These are phyloP conservation scores for Carettochelys insculpta DNA, from an alignment of 2,113 vertebrate species.

Conservation along the genomic window DNA sequence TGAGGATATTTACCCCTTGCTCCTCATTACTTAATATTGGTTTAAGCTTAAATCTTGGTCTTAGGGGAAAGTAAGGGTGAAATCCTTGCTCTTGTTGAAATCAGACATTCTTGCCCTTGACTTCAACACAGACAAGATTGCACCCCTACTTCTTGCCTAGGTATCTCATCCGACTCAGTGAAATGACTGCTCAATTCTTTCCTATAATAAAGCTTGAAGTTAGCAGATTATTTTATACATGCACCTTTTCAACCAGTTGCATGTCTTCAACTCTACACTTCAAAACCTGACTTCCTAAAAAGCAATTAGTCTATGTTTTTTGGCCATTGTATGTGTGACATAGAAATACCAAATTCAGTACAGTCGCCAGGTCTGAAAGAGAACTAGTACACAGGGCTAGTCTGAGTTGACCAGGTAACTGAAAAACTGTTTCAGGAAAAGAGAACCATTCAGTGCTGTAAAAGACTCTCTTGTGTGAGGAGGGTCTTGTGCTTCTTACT, in stretches of 20 bases:
- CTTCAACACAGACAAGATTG: not conserved
- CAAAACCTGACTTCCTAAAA: not conserved
- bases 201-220: not conserved
- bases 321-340: not conserved
- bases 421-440: not conserved
- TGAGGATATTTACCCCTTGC: no score
- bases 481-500: rapidly evolving
- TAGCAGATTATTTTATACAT: not conserved
- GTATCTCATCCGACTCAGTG: not conserved
- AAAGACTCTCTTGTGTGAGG: not conserved
- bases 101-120: not conserved
- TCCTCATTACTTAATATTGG: not conserved
- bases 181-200: not conserved
- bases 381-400: not conserved
- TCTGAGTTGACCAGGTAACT: not conserved
- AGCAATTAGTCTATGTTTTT: not conserved
- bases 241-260: not conserved
- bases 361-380: not conserved
- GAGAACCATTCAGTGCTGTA: not conserved
- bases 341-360: not conserved
- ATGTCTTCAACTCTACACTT: not conserved
- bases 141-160: not conserved
- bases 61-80: no score
- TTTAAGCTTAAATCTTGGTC: not conserved
- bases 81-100: no score